Conservation (phyloP, 2,888 invertebrate species). For the Coecobrya sp. region DNA sequence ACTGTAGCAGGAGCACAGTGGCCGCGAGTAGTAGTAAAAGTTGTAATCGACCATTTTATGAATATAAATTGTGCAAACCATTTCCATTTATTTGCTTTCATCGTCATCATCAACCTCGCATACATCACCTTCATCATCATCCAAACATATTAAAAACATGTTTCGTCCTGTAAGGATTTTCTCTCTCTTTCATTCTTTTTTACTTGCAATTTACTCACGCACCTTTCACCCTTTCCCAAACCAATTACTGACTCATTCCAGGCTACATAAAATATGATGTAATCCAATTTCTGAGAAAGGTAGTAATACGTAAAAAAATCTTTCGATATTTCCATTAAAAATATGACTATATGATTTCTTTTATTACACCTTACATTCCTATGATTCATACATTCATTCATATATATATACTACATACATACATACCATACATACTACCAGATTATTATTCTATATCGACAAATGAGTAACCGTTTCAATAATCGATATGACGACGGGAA, state of each 20-base stretch:
- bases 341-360: too few species aligned
- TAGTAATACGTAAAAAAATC: not conserved
- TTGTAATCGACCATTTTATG: not conserved
- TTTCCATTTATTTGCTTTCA: conserved; percentile 29
- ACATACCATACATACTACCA: not conserved
- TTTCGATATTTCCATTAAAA: too few species aligned
- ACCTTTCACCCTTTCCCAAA: conserved; percentile 49
- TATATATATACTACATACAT: too few species aligned
- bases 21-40: not conserved
- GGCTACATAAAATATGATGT: conserved; percentile 53
- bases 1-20: not conserved
- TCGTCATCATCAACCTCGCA: not conserved
- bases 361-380: too few species aligned
- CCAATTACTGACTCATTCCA: conserved; percentile 47
- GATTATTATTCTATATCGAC: conserved; percentile 24
- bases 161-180: not conserved
- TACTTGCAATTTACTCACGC: conserved; percentile 27
- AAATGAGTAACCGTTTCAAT: too few species aligned
- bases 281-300: conserved; percentile 42
- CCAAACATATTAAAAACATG: conserved; percentile 16
- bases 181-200: not conserved
- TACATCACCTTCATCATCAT: not conserved
- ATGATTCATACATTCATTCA: too few species aligned
- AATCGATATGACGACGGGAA: too few species aligned
- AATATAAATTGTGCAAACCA: conserved; percentile 38